Base-by-base conservation (phyloP, 2,797 vertebrate genomes). In the Phoxinus dragarum region DNA sequence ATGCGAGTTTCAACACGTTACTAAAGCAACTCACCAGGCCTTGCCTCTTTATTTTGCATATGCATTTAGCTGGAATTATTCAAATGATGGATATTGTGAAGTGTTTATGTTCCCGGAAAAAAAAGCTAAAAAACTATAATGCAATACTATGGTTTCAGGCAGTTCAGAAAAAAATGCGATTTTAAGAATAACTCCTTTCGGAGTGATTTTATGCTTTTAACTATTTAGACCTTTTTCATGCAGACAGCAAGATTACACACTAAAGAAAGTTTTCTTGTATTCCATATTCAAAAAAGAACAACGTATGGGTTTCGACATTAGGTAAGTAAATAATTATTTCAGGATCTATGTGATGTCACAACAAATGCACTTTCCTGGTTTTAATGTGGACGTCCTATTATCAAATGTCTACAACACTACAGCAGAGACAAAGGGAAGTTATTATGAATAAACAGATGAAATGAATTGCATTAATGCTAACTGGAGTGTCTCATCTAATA, bases 381-480 rank as follows among this genome's bases (percentile, higher is more conserved):
- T 66, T 42, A 86, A 81, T 59, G 44, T 36, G 23, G 27, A 64
- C 8, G 19, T 42, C 73, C 54, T 6, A 27, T 86, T 69, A 72
- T 84, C 66, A 79, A 59, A 88, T 76, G 52, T 71, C 67, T 69
- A 27, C 61, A 81, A 67, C 71, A 88, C 64, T 56, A 64, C 36
- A 21, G 31, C 73, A 40, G 73, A 84, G 87, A 87, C 87, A 87
- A 88, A 82, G 47, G 56, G 21, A 86, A 88, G 66, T 79, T 89
- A 75, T 72, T 88, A 79, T 80, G 74, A 77, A 90, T 86, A 87
- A 88, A 85, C 87, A 86, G 74, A 67, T 36, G 66, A 16, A 88
- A 88, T 71, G 76, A 88, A 78, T 89, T 86, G 71, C 73, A 88
- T 89, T 88, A 89, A 84, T 69, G 64, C 69, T 87, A 76, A 88